Evolutionary conservation across 1,140 invertebrate genomes (phyloP).

Genomic region (Ridgeia piscesae): DNA sequence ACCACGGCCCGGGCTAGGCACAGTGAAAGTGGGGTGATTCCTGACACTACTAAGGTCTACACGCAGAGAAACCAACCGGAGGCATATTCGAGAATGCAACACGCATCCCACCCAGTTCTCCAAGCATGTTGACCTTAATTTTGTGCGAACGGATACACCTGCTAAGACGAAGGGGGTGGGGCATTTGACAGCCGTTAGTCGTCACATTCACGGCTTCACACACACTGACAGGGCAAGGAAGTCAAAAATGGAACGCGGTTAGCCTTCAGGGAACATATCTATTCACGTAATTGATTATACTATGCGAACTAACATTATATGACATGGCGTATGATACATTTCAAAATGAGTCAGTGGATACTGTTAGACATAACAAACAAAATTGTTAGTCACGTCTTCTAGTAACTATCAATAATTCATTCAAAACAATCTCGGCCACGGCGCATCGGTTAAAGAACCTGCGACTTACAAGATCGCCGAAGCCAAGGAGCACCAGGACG

Average conservation of each 20-base stretch:
- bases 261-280: background rate
- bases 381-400: background rate
- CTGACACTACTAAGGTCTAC: background rate
- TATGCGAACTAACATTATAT: background rate
- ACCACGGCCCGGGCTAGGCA: background rate
- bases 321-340: background rate
- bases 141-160: background rate
- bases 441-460: background rate
- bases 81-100: background rate
- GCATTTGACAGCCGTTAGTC: background rate
- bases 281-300: background rate
- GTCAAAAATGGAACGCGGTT: background rate
- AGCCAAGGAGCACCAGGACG: background rate
- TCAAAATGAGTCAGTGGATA: background rate
- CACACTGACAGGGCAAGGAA: background rate
- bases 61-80: background rate
- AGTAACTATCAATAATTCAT: background rate
- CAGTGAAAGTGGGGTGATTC: background rate
- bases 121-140: background rate
- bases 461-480: background rate
- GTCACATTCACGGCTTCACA: background rate
- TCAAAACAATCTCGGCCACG: background rate
- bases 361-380: background rate
- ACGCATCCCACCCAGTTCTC: background rate
- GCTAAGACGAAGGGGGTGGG: background rate